Evolutionary conservation across 2,797 vertebrate species (phyloP), one percentile per base, ranked within the genome.

Genomic region (Mustela erminea): DNA sequence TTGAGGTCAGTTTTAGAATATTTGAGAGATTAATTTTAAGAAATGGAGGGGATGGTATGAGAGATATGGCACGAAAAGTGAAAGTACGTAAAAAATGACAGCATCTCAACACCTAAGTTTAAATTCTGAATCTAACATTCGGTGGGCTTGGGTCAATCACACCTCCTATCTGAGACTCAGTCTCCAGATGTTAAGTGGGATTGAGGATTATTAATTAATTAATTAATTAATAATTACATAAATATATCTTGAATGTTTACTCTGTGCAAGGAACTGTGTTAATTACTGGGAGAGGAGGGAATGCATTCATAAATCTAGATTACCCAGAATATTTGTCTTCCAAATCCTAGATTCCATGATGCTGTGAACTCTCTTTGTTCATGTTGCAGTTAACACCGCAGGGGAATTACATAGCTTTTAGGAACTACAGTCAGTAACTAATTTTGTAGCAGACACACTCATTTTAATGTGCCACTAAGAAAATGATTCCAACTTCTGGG

Each of bases 391-490:
- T 94, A 90, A 41, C 23, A 54, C 0, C 52, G 23, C 32, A 62
- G 21, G 46, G 20, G 32, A 78, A 92, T 96, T 62, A 46, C 23
- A 25, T 38, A 85, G 56, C 32, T 96, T 70, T 43, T 60, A 70
- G 25, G 52, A 64, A 38, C 38, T 35, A 21, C 13, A 32, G 38
- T 52, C 38, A 3, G 7, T 25, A 80, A 87, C 35, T 64, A 90
- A 0, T 54, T 54, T 90, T 85, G 52, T 0, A 27, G 46, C 20
- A 84, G 84, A 49, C 0, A 56, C 6, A 29, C 20, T 89, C 27
- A 49, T 60, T 83, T 54, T 54, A 54, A 89, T 97, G 97, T 92
- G 75, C 54, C 74, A 52, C 43, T 70, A 29, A 88, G 52, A 77
- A 75, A 46, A 9, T 86, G 20, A 49, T 80, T 88, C 56, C 32